Evolutionary conservation across 35 echinoderm and acorn worm genomes (phyloP).

Genomic region (Diadema setosum): DNA sequence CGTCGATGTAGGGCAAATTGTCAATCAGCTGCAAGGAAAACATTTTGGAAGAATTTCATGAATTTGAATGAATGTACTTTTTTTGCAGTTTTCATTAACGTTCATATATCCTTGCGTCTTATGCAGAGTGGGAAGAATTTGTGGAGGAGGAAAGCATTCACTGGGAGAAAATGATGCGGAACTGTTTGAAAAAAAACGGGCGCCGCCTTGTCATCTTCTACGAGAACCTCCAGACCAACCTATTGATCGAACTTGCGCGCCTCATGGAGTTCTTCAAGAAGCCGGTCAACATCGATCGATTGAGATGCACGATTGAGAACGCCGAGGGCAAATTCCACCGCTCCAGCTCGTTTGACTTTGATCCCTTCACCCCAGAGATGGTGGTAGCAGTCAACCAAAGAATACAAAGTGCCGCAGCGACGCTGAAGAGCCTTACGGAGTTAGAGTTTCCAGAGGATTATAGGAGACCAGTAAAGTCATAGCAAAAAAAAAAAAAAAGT

Average conservation of each 20-base stretch:
- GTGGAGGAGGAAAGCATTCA: constrained; percentile 1
- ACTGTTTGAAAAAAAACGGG: not conserved
- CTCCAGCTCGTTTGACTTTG: not conserved
- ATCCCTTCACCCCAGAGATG: not conserved
- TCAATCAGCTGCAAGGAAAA: too few relatives aligned
- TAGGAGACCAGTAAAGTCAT: not conserved
- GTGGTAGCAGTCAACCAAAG: not conserved
- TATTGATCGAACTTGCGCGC: not conserved
- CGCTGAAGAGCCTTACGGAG: not conserved
- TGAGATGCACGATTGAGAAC: not conserved
- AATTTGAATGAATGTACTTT: not conserved
- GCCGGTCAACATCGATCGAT: not conserved
- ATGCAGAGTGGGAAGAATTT: constrained; percentile 1
- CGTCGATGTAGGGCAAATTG: too few relatives aligned
- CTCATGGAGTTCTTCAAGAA: not conserved
- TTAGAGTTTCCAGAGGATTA: not conserved
- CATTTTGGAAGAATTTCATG: too few relatives aligned
- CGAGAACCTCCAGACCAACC: not conserved
- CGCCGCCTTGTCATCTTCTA: not conserved
- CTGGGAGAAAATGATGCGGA: constrained; percentile 3
- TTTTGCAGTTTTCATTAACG: too few relatives aligned
- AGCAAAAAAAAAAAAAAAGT: too few relatives aligned
- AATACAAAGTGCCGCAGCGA: not conserved
- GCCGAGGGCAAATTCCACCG: not conserved
- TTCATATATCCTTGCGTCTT: too few relatives aligned